Base-by-base conservation (phyloP, 2,888 invertebrate genomes). In the Phortica magna region DNA sequence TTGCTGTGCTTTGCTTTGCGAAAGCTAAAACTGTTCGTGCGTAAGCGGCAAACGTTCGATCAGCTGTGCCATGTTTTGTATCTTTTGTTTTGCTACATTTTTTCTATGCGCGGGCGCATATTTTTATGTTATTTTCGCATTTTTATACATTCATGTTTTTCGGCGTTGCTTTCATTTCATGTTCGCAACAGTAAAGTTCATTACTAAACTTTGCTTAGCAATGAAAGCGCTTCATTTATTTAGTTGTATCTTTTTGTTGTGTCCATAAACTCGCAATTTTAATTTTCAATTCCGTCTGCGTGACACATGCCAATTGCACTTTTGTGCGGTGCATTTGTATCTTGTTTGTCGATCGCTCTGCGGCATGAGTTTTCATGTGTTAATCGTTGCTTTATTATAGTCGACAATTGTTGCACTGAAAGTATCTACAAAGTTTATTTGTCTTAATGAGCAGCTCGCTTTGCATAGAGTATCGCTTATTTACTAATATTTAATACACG, bases 281-380 rank as follows among this genome's bases (percentile, higher is more conserved):
- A 39, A 17, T 43, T 43, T 75, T 59, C 59, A 48, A 78, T 85
- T 81, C 83, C 83, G 79, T 76, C 75, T 81, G 77, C 73, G 59
- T 73, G 59, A 12, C 55, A 2, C 79, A 83, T 80, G 81, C 80
- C 64, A 73, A 64, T 31, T 64, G 59, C 48, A 41, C 41, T 73
- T 64, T 73, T 14, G 57, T 19, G 42, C 4, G 48, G 2, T 48
- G 48, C 55, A 22, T 42, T 43, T 43, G 70, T 70, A 70, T 48
- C 14, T 48, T 7, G 48, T 2, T 1, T 31, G 31, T 31, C 31
- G 5, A 31, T 31, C 31, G 31, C 31, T 4, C 5, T 31, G 31
- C 2, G 31, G 31, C 31, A 31, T 31, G 31, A 4, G 31, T 31
- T 31, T 31, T 31, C 31, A 31, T 31, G 31, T 31, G 5, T 31